A percentile compares a stretch with the other conserved stretches of the same genome.
These are phyloP conservation scores for Ceratotherium simum DNA, from an alignment of 2,113 vertebrate genomes.

Conservation along the genomic window DNA sequence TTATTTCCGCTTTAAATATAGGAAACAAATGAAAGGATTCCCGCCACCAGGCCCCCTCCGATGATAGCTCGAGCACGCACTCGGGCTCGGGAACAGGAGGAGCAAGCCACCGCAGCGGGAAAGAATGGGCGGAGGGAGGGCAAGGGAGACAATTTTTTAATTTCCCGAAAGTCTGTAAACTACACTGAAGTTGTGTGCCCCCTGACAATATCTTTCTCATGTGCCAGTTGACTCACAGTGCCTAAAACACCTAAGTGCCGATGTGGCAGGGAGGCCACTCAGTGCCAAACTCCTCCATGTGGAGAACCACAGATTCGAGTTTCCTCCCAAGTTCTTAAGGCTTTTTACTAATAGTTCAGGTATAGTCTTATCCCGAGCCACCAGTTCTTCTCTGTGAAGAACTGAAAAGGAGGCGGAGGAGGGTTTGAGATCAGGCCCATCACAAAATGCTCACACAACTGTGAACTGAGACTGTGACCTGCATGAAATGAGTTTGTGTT, in stretches of 20 bases:
- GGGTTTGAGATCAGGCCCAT: neutral
- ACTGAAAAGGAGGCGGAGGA: neutral
- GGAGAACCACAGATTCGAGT: neutral
- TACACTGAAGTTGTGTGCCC: neutral
- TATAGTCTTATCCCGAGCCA: neutral
- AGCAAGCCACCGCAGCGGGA: neutral
- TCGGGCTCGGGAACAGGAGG: neutral
- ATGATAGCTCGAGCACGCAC: neutral
- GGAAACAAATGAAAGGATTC: constrained; percentile 63
- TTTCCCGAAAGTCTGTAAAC: neutral
- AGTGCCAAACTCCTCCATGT: neutral
- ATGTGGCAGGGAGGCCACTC: neutral
- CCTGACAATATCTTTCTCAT: neutral
- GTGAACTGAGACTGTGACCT: neutral
- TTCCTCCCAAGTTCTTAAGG: neutral
- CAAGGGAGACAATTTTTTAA: neutral
- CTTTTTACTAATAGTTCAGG: neutral
- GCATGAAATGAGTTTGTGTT: neutral
- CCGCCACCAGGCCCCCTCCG: neutral
- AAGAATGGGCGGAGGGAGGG: neutral
- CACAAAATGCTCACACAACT: neutral
- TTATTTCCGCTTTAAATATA: constrained; percentile 62
- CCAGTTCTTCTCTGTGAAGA: neutral
- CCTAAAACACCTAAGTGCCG: neutral
- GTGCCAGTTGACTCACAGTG: neutral